These are phyloP conservation scores for Butastur rufipennis DNA, from an alignment of 2,113 vertebrate species.

Conservation along the genomic window DNA sequence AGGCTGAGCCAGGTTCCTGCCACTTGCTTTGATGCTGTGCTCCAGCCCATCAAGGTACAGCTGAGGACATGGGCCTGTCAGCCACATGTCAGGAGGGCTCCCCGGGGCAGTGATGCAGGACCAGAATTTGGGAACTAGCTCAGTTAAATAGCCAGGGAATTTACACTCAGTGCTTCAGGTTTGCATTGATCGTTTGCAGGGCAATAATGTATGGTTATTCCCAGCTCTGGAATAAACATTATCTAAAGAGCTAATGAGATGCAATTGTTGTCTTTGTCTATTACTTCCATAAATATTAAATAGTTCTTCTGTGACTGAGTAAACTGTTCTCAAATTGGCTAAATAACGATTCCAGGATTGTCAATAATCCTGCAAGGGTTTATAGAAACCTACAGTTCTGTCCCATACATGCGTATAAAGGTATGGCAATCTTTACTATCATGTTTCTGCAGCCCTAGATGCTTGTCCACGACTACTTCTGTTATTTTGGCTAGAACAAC, in stretches of 20 bases:
- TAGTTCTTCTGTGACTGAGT: neutral
- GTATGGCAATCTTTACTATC: neutral
- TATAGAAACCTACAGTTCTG: neutral
- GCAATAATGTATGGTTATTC: neutral
- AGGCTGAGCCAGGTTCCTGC: neutral
- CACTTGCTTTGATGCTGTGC: neutral
- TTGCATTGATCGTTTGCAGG: neutral
- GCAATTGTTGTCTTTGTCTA: neutral
- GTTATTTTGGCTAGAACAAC: neutral
- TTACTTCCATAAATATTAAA: neutral
- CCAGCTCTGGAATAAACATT: neutral
- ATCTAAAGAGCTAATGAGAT: neutral
- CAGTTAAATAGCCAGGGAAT: neutral
- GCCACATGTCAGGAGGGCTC: neutral
- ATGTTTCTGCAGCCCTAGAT: neutral
- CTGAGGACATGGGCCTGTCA: neutral
- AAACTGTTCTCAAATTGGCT: neutral
- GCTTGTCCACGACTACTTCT: neutral
- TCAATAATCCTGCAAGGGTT: neutral
- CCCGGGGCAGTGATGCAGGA: fast-evolving
- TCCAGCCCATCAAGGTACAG: neutral
- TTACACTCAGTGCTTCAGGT: fast-evolving
- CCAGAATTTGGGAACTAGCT: neutral
- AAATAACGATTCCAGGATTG: neutral
- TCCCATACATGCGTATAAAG: neutral